Evolutionary conservation across 2,888 invertebrate genomes (phyloP).

Genomic region (Zygaena filipendulae): DNA sequence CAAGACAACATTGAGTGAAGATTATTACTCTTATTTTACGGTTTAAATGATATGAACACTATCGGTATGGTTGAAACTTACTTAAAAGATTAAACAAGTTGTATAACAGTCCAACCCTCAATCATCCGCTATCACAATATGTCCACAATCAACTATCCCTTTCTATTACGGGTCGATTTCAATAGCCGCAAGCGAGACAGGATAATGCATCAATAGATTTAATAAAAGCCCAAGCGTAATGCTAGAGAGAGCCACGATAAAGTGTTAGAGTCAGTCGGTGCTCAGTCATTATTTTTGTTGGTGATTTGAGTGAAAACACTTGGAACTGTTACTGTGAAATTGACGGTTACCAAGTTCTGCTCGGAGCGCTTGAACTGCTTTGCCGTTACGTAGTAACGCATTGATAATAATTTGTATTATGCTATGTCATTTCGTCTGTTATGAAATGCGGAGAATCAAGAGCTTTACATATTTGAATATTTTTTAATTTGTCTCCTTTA

Average conservation of each 20-base stretch:
- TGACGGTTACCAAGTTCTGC: constrained; percentile 40
- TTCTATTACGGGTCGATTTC: constrained; percentile 28
- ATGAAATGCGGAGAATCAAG: no score
- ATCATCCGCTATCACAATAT: neutral
- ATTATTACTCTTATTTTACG: no score
- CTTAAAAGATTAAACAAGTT: no score
- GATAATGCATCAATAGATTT: constrained; percentile 48
- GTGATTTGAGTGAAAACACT: constrained; percentile 52
- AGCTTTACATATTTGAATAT: no score
- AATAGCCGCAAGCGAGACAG: constrained; percentile 37
- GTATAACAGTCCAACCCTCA: no score
- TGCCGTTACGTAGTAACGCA: no score
- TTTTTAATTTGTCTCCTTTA: constrained; percentile 1
- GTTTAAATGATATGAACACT: no score
- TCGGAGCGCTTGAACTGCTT: no score
- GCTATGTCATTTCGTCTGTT: no score
- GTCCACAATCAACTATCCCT: neutral
- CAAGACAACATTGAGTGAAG: no score
- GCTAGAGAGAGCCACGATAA: constrained; percentile 43
- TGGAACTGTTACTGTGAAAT: constrained; percentile 46
- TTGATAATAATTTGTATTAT: no score
- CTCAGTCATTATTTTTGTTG: constrained; percentile 52
- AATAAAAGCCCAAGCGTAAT: constrained; percentile 35
- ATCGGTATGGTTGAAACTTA: no score
- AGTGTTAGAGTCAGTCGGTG: constrained; percentile 42